Conservation (phyloP, 2,113 vertebrate species). For the Gopherus evgoodei region DNA sequence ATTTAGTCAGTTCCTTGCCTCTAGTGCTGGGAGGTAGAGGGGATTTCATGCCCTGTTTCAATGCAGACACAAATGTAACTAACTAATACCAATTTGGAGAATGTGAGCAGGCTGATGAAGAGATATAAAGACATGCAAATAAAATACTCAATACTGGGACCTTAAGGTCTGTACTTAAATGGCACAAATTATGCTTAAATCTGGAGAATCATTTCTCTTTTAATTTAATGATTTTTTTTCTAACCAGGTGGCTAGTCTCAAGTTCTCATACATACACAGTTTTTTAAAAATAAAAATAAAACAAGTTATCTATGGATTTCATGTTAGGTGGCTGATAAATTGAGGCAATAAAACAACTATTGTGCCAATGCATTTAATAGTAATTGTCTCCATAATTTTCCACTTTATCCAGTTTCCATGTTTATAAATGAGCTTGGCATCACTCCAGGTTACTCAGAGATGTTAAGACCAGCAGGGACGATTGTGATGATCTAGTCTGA, state of each 20-base stretch:
- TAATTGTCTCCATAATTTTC: neutral
- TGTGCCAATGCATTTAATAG: neutral
- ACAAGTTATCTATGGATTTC: neutral
- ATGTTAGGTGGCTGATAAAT: slow-evolving; percentile 21
- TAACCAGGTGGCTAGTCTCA: neutral
- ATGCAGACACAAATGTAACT: slow-evolving; percentile 66
- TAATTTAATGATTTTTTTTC: slow-evolving; percentile 5
- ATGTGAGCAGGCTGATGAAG: slow-evolving; percentile 48
- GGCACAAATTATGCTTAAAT: slow-evolving; percentile 19
- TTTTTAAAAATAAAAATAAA: neutral
- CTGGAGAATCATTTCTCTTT: neutral
- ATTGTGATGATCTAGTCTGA: neutral
- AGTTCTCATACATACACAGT: neutral
- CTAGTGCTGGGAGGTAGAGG: slow-evolving; percentile 50
- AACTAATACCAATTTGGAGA: slow-evolving; percentile 62
- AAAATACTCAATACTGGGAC: slow-evolving; percentile 25
- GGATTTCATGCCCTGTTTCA: slow-evolving; percentile 69
- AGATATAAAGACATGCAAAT: slow-evolving; percentile 44
- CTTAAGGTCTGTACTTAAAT: slow-evolving; percentile 6
- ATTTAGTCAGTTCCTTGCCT: slow-evolving; percentile 46
- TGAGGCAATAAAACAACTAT: neutral
- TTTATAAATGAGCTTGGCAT: neutral
- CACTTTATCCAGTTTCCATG: neutral
- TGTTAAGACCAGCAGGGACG: neutral
- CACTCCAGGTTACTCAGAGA: neutral